phyloP scores from a whole-genome alignment of 2,888 invertebrate species.

The Apamea anceps region DNA sequence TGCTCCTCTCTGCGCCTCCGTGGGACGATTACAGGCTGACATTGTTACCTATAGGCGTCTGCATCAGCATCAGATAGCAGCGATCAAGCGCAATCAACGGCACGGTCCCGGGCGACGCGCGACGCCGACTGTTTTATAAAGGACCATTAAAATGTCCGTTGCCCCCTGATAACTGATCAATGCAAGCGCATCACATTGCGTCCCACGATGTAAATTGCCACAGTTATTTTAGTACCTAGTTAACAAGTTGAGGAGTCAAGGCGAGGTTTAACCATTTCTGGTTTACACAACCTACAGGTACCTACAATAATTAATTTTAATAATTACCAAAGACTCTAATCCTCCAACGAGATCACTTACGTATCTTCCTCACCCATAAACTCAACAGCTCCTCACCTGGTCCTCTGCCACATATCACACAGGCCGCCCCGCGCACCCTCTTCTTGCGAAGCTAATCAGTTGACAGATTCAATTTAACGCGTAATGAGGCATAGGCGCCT shows the following conservation, averaged over 20 bases:
- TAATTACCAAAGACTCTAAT: too few relatives aligned
- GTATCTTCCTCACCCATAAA: not conserved
- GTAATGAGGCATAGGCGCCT: slow-evolving; percentile 63
- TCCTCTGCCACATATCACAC: slow-evolving; percentile 2
- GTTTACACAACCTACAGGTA: not conserved
- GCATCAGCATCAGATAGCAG: not conserved
- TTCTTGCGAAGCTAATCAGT: slow-evolving; percentile 64
- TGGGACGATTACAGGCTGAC: not conserved
- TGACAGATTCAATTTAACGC: slow-evolving; percentile 69
- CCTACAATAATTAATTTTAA: not conserved
- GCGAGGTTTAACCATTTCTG: not conserved
- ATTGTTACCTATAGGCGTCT: not conserved
- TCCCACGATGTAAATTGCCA: not conserved
- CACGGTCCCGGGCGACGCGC: slow-evolving; percentile 41
- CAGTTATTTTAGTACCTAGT: not conserved
- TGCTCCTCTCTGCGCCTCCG: not conserved
- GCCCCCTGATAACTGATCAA: slow-evolving; percentile 35
- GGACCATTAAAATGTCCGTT: slow-evolving; percentile 22
- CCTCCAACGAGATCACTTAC: not conserved
- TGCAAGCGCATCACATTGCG: slow-evolving; percentile 12
- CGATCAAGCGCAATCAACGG: slow-evolving; percentile 48
- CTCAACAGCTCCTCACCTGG: slow-evolving; percentile 26
- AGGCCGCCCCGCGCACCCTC: slow-evolving; percentile 44
- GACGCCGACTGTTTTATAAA: slow-evolving; percentile 40
- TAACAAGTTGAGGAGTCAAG: not conserved